Percentiles rank a stretch among this genome's conserved stretches.
Conservation (phyloP, 1,140 invertebrate species). For the Pseudachorutes palmiensis region DNA sequence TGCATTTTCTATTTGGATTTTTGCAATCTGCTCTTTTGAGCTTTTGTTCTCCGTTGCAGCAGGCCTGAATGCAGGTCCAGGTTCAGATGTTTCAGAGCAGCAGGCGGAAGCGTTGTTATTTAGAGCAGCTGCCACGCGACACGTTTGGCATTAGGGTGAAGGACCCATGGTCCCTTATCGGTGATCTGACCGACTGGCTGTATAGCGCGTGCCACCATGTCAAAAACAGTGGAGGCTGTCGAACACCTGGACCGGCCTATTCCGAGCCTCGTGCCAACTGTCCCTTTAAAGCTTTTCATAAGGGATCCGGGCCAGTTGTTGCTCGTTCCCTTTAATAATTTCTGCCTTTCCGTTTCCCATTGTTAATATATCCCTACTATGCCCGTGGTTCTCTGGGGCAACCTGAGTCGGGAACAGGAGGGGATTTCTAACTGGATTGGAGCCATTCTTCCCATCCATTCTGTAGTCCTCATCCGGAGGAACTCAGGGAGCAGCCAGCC, state of each 20-base stretch:
- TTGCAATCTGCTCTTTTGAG: neutral
- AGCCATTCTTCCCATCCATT: neutral
- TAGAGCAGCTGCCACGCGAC: conserved; percentile 10
- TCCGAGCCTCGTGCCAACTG: conserved; percentile 9
- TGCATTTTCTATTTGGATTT: neutral
- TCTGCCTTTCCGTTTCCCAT: conserved; percentile 3
- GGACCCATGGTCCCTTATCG: conserved; percentile 6
- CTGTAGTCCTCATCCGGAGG: neutral
- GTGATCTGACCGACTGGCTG: neutral
- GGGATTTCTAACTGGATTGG: neutral
- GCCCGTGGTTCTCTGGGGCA: neutral
- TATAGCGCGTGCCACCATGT: neutral
- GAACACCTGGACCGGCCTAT: neutral
- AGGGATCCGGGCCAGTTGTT: conserved; percentile 3
- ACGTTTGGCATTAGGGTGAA: neutral
- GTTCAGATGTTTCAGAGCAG: neutral
- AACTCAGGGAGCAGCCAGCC: neutral
- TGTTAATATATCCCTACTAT: neutral
- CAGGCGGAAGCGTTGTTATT: neutral
- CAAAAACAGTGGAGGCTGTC: neutral
- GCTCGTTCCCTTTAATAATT: conserved; percentile 9
- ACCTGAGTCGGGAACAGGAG: too few relatives aligned
- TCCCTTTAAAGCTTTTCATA: conserved; percentile 1
- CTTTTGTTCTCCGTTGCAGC: neutral
- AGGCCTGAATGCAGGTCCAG: neutral